Conservation (phyloP, 2,797 vertebrate species). For the Pyrocephalus nanus region DNA sequence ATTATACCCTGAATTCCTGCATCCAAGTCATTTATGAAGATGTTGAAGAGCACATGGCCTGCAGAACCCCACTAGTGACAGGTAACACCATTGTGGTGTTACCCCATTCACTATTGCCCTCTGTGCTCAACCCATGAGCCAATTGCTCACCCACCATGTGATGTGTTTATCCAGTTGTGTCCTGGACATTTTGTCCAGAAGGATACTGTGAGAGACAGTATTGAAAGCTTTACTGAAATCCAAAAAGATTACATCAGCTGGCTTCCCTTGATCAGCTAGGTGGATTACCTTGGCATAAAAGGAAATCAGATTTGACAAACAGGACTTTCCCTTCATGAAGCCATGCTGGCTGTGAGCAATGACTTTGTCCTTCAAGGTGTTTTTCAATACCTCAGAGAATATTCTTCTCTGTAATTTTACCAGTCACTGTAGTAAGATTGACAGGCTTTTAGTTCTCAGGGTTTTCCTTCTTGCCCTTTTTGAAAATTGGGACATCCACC, state of each 20-base stretch:
- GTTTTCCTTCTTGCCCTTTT: neutral
- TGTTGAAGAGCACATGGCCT: neutral
- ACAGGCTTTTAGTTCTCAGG: neutral
- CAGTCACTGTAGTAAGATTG: neutral
- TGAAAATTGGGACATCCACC: neutral
- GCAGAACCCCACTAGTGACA: neutral
- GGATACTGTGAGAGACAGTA: neutral
- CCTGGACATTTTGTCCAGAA: neutral
- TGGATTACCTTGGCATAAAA: neutral
- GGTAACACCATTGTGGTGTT: neutral
- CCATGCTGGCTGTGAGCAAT: fast-evolving
- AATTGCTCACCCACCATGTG: neutral
- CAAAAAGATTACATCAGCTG: neutral
- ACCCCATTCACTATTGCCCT: neutral
- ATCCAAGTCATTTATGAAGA: neutral
- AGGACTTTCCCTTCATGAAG: neutral
- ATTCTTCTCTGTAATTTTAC: neutral
- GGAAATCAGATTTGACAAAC: neutral
- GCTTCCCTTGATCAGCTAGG: neutral
- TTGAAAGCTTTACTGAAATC: neutral
- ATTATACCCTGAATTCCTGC: neutral
- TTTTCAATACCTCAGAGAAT: neutral
- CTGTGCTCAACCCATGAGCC: neutral
- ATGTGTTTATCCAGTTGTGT: neutral
- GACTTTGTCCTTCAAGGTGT: neutral